Percentiles rank a stretch among this genome's conserved stretches.
Conservation (phyloP, 2,888 invertebrate genomes). For the Leptopilina drosophilae region DNA sequence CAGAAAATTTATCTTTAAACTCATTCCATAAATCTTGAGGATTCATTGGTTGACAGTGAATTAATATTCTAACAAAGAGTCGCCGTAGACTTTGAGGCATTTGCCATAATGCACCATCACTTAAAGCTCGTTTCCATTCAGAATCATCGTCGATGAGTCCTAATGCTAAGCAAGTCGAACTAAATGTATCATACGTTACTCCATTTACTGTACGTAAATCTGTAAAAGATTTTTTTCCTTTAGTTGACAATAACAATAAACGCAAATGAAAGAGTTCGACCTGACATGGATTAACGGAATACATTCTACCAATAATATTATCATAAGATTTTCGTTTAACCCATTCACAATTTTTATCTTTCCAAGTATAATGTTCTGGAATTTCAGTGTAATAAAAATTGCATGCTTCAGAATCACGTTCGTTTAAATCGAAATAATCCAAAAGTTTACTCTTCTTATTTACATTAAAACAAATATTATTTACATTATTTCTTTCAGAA, state of each 20-base stretch:
- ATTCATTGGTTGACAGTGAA: constrained; percentile 51
- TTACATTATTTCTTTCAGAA: background rate
- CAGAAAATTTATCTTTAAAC: constrained; percentile 54
- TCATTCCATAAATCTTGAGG: constrained; percentile 53
- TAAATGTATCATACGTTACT: constrained; percentile 6
- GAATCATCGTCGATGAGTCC: constrained; percentile 44
- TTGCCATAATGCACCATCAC: constrained; percentile 41
- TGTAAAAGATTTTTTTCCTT: constrained; percentile 27
- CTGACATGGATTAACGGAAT: constrained; percentile 44
- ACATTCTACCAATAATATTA: constrained; percentile 34
- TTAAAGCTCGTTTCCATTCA: constrained; percentile 46
- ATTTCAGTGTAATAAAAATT: constrained; percentile 50
- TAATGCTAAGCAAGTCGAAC: constrained; percentile 32
- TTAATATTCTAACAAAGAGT: constrained; percentile 59
- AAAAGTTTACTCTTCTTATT: background rate
- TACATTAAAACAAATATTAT: background rate
- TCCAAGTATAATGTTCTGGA: constrained; percentile 45
- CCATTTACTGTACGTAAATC: constrained; percentile 41
- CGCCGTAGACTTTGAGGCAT: constrained; percentile 59
- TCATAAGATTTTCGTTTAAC: constrained; percentile 44
- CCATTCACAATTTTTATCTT: constrained; percentile 45
- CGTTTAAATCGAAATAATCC: constrained; percentile 42
- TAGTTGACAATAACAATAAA: constrained; percentile 31
- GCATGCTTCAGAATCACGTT: constrained; percentile 46
- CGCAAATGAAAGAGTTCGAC: constrained; percentile 32